Base-by-base conservation (phyloP, 2,113 vertebrate species). In the Phylloscopus trochiloides region DNA sequence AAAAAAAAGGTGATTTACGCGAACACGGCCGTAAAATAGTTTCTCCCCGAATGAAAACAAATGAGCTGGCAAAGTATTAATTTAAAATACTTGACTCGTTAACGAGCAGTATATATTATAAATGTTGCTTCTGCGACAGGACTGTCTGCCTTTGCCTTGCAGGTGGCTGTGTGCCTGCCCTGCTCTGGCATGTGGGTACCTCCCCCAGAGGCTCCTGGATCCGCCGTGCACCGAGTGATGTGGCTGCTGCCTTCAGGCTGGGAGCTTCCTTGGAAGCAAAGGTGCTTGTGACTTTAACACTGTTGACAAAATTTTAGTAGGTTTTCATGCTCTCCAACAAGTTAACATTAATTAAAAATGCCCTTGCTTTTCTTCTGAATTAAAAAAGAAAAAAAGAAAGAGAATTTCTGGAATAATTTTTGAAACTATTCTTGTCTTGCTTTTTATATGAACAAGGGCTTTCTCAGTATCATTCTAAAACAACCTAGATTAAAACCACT, bases 21-120 rank as follows among this genome's bases (percentile, higher is more conserved):
- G 22, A 80, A 43, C 3, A 6, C 31, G 66, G 51, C 51, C 3
- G 0, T 8, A 48, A 43, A 90, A 81, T 17, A 50, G 74, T 79
- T 93, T 92, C 78, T 80, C 88, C 68, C 59, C 0, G 5, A 67
- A 77, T 19, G 75, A 93, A 96, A 97, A 96, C 79, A 95, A 96
- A 97, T 86, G 94, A 93, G 75, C 79, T 94, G 92, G 94, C 77
- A 59, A 94, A 95, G 88, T 74, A 93, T 80, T 96, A 76, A 90
- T 96, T 96, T 92, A 54, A 92, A 93, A 68, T 86, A 32, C 32
- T 87, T 94, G 94, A 94, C 93, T 96, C 73, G 79, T 93, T 93
- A 94, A 96, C 57, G 86, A 95, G 76, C 4, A 0, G 57, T 48
- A 7, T 84, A 14, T 45, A 48, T 82, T 63, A 83, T 6, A 67